These are phyloP conservation scores for Nipponacmea schrenckii DNA, from an alignment of 2,888 invertebrate genomes.

Conservation along the genomic window DNA sequence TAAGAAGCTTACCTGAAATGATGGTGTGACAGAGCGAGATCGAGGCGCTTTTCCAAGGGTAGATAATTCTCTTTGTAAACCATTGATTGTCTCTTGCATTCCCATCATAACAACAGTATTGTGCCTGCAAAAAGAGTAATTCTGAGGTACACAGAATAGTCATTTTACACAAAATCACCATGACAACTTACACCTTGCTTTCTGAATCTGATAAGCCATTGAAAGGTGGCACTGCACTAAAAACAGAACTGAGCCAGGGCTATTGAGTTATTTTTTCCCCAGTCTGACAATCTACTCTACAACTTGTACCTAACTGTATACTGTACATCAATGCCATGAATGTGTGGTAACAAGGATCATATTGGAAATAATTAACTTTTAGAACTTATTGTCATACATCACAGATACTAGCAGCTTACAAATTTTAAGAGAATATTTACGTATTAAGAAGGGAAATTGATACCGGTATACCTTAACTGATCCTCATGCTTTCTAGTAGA, in stretches of 20 bases:
- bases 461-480: conserved; percentile 44
- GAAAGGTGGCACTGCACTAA: background rate
- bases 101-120: conserved; percentile 66
- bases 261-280: too few species aligned
- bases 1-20: conserved; percentile 1
- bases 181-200: background rate
- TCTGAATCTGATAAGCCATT: background rate
- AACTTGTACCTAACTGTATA: too few species aligned
- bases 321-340: too few species aligned
- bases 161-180: background rate
- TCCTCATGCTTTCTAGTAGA: conserved; percentile 56
- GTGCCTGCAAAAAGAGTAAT: conserved; percentile 39
- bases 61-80: conserved; percentile 59
- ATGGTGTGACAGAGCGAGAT: conserved; percentile 26
- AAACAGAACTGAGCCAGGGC: too few species aligned
- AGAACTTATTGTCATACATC: too few species aligned
- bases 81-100: conserved; percentile 66
- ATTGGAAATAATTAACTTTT: too few species aligned
- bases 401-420: too few species aligned
- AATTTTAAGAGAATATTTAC: too few species aligned
- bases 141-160: background rate
- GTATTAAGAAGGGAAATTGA: too few species aligned
- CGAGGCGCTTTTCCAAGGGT: conserved; percentile 38
- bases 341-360: too few species aligned
- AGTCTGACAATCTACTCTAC: too few species aligned